Base-by-base conservation (phyloP, 2,113 vertebrate species). In the Gymnobelideus leadbeateri region DNA sequence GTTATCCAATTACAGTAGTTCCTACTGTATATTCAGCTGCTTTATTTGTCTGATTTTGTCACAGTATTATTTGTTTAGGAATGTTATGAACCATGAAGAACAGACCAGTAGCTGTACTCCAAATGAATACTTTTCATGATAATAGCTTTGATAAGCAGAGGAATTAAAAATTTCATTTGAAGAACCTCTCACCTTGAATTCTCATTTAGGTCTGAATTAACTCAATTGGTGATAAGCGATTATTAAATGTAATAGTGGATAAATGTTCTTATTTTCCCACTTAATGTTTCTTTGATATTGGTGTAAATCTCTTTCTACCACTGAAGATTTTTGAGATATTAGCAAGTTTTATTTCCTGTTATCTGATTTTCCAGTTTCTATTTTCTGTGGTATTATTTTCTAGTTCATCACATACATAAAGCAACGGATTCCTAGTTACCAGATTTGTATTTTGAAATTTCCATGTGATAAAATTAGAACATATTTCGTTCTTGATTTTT, bases 151-250 rank as follows among this genome's bases (percentile, higher is more conserved):
- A 84, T 84, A 84, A 84, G 68, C 16, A 84, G 19, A 84, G 19
- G 68, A 84, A 84, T 84, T 84, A 84, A 84, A 84, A 84, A 43
- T 84, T 84, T 37, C n/a, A 84, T 43, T 84, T 84, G 68, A 84
- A 84, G 68, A 84, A 43, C n/a, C 16, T 43, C 68, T 84, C 68
- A 84, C 68, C n/a, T 84, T 84, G 68, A 84, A 84, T 84, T 84
- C 68, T 84, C n/a, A 84, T 84, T 84, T 84, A 84, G 19, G 68
- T 77, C 19, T 84, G 68, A 84, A 43, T 84, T 43, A 84, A 84
- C 43, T 84, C 68, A 84, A 23, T 84, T 84, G 68, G 16, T 84
- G 16, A 8, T 84, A 77, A 77, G 68, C 43, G 68, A 84, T 84
- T 84, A 84, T 84, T 84, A n/a, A 84, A 84, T 43, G 16, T 43